Percentiles rank a stretch among this genome's conserved stretches.
phyloP scores from a whole-genome alignment of 2,113 vertebrate genomes.

The Leuciscus idus region DNA sequence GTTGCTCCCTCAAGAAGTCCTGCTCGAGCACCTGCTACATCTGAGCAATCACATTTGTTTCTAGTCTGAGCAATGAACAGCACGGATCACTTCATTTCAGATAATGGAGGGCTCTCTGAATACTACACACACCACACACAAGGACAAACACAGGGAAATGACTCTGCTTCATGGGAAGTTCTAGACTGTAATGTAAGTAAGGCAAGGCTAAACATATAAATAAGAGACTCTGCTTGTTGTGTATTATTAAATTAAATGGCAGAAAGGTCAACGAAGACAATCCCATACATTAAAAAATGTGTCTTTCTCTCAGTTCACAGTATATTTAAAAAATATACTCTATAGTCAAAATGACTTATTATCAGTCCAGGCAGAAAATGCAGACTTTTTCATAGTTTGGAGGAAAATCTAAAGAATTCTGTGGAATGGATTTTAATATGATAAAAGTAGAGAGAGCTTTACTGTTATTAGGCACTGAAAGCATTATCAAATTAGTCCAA shows the following conservation, averaged over 20 bases:
- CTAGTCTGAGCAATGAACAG: conserved; percentile 19
- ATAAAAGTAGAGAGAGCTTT: conserved; percentile 9
- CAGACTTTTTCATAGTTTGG: no score
- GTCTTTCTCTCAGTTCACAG: neutral
- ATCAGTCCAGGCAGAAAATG: neutral
- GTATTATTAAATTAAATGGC: neutral
- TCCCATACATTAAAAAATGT: neutral
- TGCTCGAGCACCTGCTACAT: conserved; percentile 16
- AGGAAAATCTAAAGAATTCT: neutral
- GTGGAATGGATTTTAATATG: neutral
- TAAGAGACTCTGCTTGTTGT: conserved; percentile 5
- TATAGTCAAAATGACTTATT: neutral
- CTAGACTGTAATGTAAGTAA: neutral
- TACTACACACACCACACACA: neutral
- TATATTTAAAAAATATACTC: neutral
- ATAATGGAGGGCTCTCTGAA: conserved; percentile 5
- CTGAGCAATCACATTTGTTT: conserved; percentile 17
- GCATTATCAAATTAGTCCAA: conserved; percentile 7
- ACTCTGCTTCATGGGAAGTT: neutral
- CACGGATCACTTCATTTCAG: conserved; percentile 5
- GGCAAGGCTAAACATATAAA: neutral
- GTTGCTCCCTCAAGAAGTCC: neutral
- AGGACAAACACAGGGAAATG: neutral
- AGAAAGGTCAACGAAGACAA: neutral
- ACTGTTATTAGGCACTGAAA: neutral